Evolutionary conservation across 2,113 vertebrate genomes (phyloP).

Genomic region (Ivindomyrus marchei): DNA sequence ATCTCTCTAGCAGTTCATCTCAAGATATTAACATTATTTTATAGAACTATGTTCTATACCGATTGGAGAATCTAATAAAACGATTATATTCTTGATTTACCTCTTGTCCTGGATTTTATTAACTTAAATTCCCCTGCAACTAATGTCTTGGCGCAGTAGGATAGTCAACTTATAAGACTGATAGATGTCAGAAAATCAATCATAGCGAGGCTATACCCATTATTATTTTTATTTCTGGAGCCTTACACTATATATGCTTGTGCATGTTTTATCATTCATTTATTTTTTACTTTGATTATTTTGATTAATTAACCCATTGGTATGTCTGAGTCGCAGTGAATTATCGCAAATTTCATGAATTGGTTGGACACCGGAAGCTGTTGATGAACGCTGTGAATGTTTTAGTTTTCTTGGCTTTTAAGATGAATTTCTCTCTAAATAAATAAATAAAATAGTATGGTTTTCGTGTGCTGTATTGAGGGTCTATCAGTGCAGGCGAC

Average conservation of each 20-base stretch:
- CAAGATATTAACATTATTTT: slow-evolving; percentile 59
- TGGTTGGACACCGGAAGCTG: background rate
- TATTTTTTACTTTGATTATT: background rate
- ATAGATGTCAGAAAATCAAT: background rate
- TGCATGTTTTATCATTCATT: background rate
- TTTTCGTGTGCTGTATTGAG: background rate
- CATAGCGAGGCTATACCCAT: background rate
- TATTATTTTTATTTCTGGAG: background rate
- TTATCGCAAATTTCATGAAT: background rate
- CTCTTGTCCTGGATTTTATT: slow-evolving; percentile 63
- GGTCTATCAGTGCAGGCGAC: background rate
- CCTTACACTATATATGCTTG: background rate
- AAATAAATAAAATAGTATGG: background rate
- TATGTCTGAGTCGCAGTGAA: background rate
- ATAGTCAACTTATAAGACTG: background rate
- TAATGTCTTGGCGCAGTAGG: slow-evolving; percentile 13
- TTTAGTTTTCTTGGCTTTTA: background rate
- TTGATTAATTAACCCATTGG: background rate
- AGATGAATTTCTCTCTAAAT: background rate
- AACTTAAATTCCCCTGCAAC: slow-evolving; percentile 77
- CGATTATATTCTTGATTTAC: slow-evolving; percentile 1
- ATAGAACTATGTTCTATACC: slow-evolving; percentile 65
- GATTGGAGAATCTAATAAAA: slow-evolving; percentile 1
- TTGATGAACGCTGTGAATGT: background rate
- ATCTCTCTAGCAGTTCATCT: slow-evolving; percentile 29